Percentiles rank a stretch among this genome's conserved stretches.
These are phyloP conservation scores for Itoplectis maculator DNA, from an alignment of 2,888 invertebrate genomes.

Conservation along the genomic window DNA sequence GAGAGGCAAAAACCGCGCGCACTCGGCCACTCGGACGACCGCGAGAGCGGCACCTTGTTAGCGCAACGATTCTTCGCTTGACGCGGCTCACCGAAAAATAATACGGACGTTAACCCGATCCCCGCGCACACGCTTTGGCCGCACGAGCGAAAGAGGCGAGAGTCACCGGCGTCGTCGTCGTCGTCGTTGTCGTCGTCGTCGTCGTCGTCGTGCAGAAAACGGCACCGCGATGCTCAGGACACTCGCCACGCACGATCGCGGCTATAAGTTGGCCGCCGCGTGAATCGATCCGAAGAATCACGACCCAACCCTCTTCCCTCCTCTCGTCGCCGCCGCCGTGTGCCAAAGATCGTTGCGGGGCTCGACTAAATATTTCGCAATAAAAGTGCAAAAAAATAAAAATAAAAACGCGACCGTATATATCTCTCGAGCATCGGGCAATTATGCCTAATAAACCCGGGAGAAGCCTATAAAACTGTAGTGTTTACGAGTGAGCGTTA, in stretches of 20 bases:
- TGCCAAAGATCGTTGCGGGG: constrained; percentile 16
- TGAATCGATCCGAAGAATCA: constrained; percentile 61
- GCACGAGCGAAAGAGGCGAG: constrained; percentile 40
- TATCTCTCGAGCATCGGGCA: constrained; percentile 54
- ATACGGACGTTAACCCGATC: constrained; percentile 82
- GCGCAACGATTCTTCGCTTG: constrained; percentile 82
- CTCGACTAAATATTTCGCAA: constrained; percentile 42
- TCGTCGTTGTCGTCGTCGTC: not conserved
- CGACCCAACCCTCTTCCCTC: no score
- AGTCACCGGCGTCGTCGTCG: not conserved
- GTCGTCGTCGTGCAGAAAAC: constrained; percentile 35
- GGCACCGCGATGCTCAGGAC: constrained; percentile 32
- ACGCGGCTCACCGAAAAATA: constrained; percentile 81
- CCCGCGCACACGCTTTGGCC: constrained; percentile 38
- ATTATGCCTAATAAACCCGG: constrained; percentile 66
- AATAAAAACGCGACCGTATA: constrained; percentile 17
- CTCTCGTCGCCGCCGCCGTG: no score
- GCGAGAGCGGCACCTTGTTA: constrained; percentile 83
- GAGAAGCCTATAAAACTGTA: constrained; percentile 60
- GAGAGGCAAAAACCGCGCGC: constrained; percentile 75
- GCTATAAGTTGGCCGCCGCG: constrained; percentile 32
- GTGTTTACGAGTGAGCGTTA: constrained; percentile 60
- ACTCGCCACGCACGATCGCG: constrained; percentile 15
- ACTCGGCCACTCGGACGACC: constrained; percentile 73
- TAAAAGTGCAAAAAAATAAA: constrained; percentile 26